Evolutionary conservation across 2,888 invertebrate genomes (phyloP).

Genomic region (Lumbricus terrestris): DNA sequence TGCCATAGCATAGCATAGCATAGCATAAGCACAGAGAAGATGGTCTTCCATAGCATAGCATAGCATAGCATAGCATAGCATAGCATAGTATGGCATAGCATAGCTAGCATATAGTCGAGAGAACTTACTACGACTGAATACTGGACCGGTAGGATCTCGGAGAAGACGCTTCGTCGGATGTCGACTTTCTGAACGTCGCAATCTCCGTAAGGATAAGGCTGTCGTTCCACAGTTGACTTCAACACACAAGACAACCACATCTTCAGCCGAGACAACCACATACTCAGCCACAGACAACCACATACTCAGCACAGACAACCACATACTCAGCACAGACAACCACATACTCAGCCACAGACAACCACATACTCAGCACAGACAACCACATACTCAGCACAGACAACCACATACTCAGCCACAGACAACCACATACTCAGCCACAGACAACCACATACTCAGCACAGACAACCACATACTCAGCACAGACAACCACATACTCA

Average conservation of each 20-base stretch:
- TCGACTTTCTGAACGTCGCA: constrained; percentile 13
- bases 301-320: neutral
- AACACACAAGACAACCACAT: neutral
- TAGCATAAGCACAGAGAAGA: no score
- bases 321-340: neutral
- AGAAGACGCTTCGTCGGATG: constrained; percentile 23
- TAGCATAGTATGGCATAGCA: no score
- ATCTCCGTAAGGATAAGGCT: constrained; percentile 27
- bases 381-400: neutral
- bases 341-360: no score
- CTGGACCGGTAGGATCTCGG: constrained; percentile 24
- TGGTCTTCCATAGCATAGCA: no score
- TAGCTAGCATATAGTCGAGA: no score
- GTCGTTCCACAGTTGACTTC: constrained; percentile 22
- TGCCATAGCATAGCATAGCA: no score
- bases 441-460: no score
- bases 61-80: no score
- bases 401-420: neutral
- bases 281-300: neutral
- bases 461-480: no score
- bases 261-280: neutral
- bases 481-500: no score
- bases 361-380: no score
- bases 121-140: constrained; percentile 26
- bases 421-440: no score